These are phyloP conservation scores for Anolis carolinensis DNA, from an alignment of 2,113 vertebrate genomes.

Conservation along the genomic window DNA sequence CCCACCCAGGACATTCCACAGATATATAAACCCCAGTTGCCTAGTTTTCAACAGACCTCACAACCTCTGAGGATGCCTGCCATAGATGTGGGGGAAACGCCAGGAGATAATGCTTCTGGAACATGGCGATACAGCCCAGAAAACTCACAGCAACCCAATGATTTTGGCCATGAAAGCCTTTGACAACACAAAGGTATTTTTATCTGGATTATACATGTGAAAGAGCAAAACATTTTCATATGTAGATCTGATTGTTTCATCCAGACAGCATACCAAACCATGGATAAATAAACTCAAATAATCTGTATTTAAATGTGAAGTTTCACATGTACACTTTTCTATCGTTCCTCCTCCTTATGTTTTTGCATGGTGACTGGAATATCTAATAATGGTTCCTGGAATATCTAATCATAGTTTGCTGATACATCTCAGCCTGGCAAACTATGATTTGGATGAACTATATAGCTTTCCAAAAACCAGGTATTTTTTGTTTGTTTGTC, in stretches of 20 bases:
- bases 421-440: not conserved
- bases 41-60: no score
- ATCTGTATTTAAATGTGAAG: not conserved
- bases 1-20: no score
- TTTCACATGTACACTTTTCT: no score
- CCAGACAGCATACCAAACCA: not conserved
- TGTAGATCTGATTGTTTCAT: constrained; percentile 4
- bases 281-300: not conserved
- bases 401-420: not conserved
- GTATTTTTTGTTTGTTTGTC: not conserved
- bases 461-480: not conserved
- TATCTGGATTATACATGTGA: not conserved
- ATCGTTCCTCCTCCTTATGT: not conserved
- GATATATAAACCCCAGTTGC: no score
- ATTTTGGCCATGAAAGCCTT: no score
- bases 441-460: not conserved
- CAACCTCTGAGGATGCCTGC: no score
- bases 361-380: not conserved
- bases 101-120: no score
- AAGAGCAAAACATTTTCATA: not conserved
- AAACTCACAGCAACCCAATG: no score
- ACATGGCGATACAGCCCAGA: no score
- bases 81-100: no score
- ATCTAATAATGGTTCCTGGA: no score
- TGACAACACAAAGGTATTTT: not conserved